Conservation (phyloP, 2,888 invertebrate genomes). For the Drosophila lutescens region DNA sequence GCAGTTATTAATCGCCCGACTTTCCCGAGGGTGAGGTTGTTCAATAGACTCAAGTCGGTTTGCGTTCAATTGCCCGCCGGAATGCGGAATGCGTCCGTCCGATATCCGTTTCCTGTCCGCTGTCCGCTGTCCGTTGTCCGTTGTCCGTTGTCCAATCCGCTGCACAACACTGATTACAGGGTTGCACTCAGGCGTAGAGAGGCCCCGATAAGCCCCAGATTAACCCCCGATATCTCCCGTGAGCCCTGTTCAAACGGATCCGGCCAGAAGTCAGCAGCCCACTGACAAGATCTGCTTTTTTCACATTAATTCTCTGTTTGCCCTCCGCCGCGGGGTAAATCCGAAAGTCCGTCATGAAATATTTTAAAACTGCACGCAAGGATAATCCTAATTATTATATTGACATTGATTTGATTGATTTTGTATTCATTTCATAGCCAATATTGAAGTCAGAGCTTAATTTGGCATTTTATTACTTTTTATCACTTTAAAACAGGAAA, state of each 20-base stretch:
- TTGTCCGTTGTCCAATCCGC: background rate
- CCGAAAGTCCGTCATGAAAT: too few species aligned
- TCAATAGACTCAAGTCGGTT: slow-evolving; percentile 45
- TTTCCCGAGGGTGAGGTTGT: slow-evolving; percentile 9
- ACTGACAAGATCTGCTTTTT: background rate
- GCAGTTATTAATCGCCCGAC: slow-evolving; percentile 38
- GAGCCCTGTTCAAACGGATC: slow-evolving; percentile 19
- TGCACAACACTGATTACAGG: slow-evolving; percentile 42
- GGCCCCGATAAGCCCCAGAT: slow-evolving; percentile 3
- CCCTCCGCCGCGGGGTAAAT: background rate
- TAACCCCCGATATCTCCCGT: slow-evolving; percentile 10
- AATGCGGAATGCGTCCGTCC: slow-evolving; percentile 24
- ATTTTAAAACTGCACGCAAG: too few species aligned
- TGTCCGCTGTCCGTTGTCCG: slow-evolving; percentile 18
- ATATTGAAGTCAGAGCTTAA: too few species aligned
- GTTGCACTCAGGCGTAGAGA: slow-evolving; percentile 15
- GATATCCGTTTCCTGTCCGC: slow-evolving; percentile 8
- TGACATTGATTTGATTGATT: too few species aligned
- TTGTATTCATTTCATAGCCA: too few species aligned
- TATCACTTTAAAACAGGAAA: too few species aligned
- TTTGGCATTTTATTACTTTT: too few species aligned
- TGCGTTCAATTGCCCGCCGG: slow-evolving; percentile 49
- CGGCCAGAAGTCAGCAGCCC: background rate
- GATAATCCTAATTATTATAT: too few species aligned
- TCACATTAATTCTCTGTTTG: background rate